phyloP scores from a whole-genome alignment of 2,888 invertebrate species.

The Drosophila stalkeri region DNA sequence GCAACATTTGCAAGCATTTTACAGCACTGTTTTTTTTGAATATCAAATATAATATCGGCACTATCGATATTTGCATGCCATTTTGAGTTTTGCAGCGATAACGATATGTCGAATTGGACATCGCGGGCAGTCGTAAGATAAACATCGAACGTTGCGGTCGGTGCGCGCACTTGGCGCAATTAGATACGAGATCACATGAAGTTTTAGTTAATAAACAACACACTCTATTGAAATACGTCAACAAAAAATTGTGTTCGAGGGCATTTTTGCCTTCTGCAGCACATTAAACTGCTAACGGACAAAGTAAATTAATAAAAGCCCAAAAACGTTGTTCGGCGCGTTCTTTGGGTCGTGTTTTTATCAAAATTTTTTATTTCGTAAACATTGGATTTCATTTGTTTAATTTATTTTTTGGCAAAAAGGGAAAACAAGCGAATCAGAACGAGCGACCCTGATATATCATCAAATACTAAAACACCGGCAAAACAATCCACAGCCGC shows the following conservation, averaged over 20 bases:
- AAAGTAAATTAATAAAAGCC: conserved; percentile 12
- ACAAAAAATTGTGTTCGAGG: conserved; percentile 38
- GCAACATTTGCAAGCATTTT: conserved; percentile 5
- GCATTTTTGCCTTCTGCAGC: conserved; percentile 38
- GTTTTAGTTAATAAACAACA: conserved; percentile 52
- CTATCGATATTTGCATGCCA: conserved; percentile 32
- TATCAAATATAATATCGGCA: conserved; percentile 12
- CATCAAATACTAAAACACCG: conserved; percentile 22
- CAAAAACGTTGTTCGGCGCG: conserved; percentile 26
- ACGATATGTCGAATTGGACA: conserved; percentile 45
- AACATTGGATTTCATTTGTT: background rate
- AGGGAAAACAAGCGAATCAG: conserved; percentile 19
- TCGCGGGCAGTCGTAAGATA: conserved; percentile 52
- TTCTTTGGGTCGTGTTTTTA: conserved; percentile 11
- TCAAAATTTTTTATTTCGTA: conserved; percentile 16
- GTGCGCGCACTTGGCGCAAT: conserved; percentile 45
- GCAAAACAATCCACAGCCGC: conserved; percentile 24
- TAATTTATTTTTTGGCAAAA: conserved; percentile 20
- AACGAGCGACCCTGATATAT: conserved; percentile 26
- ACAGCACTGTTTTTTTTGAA: conserved; percentile 22
- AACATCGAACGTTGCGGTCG: conserved; percentile 44
- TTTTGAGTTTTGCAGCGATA: conserved; percentile 40
- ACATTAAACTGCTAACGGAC: conserved; percentile 23
- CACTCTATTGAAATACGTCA: conserved; percentile 64
- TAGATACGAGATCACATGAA: conserved; percentile 34